Conservation (phyloP, 2,113 vertebrate genomes). For the Erpornis zantholeuca region DNA sequence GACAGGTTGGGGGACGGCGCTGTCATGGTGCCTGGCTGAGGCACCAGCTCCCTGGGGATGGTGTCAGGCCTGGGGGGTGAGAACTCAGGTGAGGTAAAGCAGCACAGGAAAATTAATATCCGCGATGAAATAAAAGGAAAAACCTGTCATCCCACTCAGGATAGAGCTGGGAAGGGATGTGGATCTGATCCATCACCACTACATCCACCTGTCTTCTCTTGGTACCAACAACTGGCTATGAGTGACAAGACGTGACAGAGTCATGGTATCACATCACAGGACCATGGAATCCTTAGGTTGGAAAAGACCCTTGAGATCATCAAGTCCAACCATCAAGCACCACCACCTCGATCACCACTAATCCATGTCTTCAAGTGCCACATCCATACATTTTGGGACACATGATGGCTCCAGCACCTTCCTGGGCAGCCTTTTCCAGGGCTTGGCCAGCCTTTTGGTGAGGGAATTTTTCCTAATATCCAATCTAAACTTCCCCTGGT, state of each 20-base stretch:
- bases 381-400: accelerated
- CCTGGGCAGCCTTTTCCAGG: not conserved
- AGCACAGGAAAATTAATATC: not conserved
- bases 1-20: not conserved
- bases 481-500: not conserved
- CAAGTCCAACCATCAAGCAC: not conserved
- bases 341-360: not conserved
- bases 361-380: not conserved
- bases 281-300: not conserved
- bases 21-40: not conserved
- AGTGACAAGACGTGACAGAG: not conserved
- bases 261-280: not conserved
- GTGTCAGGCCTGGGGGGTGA: not conserved
- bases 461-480: not conserved
- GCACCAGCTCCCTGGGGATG: not conserved
- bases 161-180: not conserved
- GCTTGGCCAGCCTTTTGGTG: too few species aligned
- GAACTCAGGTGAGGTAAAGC: not conserved
- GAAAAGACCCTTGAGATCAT: not conserved
- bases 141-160: too few species aligned
- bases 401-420: not conserved
- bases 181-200: accelerated
- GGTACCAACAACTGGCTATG: not conserved
- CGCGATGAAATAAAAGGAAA: not conserved
- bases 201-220: not conserved